Evolutionary conservation across 2,797 vertebrate species (phyloP).

Genomic region (Parauchenoglanis punctatus): DNA sequence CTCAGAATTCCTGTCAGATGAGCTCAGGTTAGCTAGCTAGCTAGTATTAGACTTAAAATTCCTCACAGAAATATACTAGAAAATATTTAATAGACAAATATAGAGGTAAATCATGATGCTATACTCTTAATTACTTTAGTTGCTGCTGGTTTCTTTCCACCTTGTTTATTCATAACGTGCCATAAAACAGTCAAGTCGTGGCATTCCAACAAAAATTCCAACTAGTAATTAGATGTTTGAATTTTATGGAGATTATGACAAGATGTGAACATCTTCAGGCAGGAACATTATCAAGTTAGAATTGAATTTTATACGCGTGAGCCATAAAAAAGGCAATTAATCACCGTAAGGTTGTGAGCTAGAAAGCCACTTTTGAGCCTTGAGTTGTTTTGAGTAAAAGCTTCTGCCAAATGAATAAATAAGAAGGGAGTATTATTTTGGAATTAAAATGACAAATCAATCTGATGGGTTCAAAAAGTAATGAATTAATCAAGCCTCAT

Average conservation of each 20-base stretch:
- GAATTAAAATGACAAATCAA: neutral
- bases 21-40: neutral
- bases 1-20: neutral
- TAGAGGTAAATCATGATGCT: neutral
- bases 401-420: neutral
- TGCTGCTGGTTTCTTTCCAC: no score
- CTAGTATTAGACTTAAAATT: neutral
- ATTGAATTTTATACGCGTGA: neutral
- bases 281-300: neutral
- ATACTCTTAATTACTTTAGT: neutral
- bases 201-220: neutral
- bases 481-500: neutral
- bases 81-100: neutral
- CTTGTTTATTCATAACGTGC: neutral
- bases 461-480: neutral
- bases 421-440: neutral
- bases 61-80: neutral
- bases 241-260: neutral
- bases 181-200: neutral
- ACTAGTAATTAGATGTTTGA: neutral
- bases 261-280: neutral
- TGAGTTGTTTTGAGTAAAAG: neutral
- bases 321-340: neutral
- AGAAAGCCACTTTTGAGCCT: neutral
- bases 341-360: neutral